Evolutionary conservation across 2,888 invertebrate genomes (phyloP).

Genomic region (Rhynchonema sp.): DNA sequence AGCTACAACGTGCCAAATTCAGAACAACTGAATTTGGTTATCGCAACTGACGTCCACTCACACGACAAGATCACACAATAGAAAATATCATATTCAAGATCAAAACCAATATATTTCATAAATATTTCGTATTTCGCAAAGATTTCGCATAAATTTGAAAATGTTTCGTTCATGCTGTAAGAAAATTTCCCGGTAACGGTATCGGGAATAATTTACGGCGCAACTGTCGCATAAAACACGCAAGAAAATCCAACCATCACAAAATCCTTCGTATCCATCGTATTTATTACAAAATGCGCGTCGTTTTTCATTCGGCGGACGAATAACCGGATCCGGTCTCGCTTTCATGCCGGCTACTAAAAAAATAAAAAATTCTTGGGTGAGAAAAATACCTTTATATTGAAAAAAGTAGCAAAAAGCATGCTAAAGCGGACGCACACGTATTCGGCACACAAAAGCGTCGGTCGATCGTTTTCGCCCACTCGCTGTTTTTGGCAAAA

Average conservation of each 20-base stretch:
- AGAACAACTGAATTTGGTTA: no score
- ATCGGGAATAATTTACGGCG: no score
- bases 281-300: slow-evolving; percentile 32
- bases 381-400: not conserved
- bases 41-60: no score
- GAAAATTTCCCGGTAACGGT: no score
- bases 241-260: slow-evolving; percentile 23
- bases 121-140: no score
- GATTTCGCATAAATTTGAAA: no score
- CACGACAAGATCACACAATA: no score
- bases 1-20: no score
- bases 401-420: not conserved
- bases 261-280: slow-evolving; percentile 34
- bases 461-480: slow-evolving; percentile 32
- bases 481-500: slow-evolving; percentile 19
- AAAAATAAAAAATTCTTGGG: not conserved
- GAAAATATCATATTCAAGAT: no score
- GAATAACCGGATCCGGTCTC: slow-evolving; percentile 23
- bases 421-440: slow-evolving; percentile 22
- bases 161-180: no score
- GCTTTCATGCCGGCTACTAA: slow-evolving; percentile 18
- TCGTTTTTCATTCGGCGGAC: slow-evolving; percentile 28
- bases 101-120: no score
- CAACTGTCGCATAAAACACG: no score
- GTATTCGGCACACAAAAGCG: slow-evolving; percentile 34